Percentiles rank a stretch among this genome's conserved stretches.
These are phyloP conservation scores for Podargus strigoides DNA, from an alignment of 2,797 vertebrate genomes.

Conservation along the genomic window DNA sequence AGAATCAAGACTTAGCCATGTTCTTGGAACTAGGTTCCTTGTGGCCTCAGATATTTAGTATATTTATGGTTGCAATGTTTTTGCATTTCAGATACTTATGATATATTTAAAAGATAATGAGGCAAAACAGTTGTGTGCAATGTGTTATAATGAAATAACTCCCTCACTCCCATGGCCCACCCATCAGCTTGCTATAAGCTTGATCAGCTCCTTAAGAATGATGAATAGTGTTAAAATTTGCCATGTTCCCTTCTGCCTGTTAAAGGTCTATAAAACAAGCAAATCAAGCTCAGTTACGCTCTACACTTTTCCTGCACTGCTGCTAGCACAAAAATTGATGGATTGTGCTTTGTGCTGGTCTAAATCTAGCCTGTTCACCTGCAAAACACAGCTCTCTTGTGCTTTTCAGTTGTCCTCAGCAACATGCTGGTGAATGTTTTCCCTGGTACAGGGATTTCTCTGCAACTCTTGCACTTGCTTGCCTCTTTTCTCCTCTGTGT, in stretches of 20 bases:
- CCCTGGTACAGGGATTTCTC: background rate
- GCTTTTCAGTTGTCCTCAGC: conserved; percentile 54
- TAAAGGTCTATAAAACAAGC: conserved; percentile 53
- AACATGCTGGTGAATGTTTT: background rate
- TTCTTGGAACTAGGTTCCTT: background rate
- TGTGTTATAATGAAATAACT: background rate
- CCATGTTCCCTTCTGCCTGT: conserved; percentile 20
- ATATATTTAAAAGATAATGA: conserved; percentile 19
- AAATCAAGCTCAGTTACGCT: conserved; percentile 51
- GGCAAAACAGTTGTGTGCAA: background rate
- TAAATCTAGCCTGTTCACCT: conserved; percentile 50
- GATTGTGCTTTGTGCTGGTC: conserved; percentile 49
- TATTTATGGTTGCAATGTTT: background rate
- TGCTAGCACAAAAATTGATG: conserved; percentile 62
- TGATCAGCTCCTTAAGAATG: conserved; percentile 43
- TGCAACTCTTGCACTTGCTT: background rate
- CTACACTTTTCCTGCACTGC: conserved; percentile 23
- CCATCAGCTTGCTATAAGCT: background rate
- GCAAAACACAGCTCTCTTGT: conserved; percentile 11
- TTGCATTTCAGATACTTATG: background rate
- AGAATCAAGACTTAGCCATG: background rate
- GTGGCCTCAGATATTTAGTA: background rate
- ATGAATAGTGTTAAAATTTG: conserved; percentile 40
- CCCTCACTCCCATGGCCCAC: background rate
- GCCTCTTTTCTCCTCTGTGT: background rate